These are phyloP conservation scores for Clinocottus analis DNA, from an alignment of 2,113 vertebrate genomes.

Conservation along the genomic window DNA sequence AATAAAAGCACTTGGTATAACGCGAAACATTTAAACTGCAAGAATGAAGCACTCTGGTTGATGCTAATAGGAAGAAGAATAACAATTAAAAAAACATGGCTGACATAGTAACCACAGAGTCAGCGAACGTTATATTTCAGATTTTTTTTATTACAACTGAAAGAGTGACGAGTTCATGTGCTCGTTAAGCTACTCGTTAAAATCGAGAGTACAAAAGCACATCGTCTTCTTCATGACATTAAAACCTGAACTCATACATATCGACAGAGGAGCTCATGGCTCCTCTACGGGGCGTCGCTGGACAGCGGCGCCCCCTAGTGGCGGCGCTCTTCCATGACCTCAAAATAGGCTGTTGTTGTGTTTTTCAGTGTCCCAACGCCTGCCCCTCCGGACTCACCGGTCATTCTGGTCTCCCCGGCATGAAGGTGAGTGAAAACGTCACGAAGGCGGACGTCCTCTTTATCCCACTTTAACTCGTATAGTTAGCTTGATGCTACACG, in stretches of 20 bases:
- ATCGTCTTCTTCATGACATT: neutral
- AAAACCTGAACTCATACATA: no score
- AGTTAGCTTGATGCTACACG: no score
- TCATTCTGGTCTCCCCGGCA: constrained; percentile 91
- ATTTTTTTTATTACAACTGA: neutral
- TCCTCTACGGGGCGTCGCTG: neutral
- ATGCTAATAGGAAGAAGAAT: neutral
- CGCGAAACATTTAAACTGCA: neutral
- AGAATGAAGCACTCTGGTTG: neutral
- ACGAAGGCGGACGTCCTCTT: no score
- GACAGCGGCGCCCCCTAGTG: constrained; percentile 50
- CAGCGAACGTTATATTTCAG: neutral
- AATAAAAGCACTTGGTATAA: neutral
- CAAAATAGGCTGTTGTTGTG: constrained; percentile 58
- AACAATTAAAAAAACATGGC: neutral
- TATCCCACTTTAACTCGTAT: no score
- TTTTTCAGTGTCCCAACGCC: constrained; percentile 92
- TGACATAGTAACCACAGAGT: neutral
- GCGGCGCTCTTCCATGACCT: constrained; percentile 58
- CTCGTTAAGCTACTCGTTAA: neutral
- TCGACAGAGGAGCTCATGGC: no score
- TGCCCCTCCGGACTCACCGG: constrained; percentile 89
- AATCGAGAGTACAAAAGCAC: neutral
- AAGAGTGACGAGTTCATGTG: neutral
- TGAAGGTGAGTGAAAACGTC: constrained; percentile 87